A percentile compares a stretch with the other conserved stretches of the same genome.
Conservation (phyloP, 2,888 invertebrate species). For the Ophioninae sp. region DNA sequence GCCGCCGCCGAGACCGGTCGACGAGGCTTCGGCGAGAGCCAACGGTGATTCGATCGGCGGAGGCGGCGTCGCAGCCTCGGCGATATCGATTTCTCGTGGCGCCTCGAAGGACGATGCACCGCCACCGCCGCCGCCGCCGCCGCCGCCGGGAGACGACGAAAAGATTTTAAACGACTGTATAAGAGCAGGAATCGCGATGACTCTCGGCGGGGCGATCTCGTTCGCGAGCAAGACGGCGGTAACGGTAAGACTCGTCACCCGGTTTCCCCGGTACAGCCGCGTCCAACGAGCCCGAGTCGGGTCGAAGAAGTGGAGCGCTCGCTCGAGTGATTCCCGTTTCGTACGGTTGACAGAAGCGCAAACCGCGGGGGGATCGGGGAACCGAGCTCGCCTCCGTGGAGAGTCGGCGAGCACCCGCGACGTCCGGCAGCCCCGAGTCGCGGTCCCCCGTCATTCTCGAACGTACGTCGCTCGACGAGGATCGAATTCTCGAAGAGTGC, state of each 20-base stretch:
- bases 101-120: conserved; percentile 71
- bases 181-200: conserved; percentile 85
- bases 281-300: no score
- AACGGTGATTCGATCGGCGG: neutral
- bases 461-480: conserved; percentile 83
- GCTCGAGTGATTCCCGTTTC: no score
- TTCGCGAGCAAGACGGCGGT: conserved; percentile 5
- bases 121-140: no score
- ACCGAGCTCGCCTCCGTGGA: neutral
- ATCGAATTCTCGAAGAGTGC: conserved; percentile 86
- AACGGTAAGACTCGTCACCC: conserved; percentile 72
- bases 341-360: no score
- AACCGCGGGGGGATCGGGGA: no score
- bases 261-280: neutral
- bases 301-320: no score
- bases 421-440: neutral
- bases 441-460: conserved; percentile 76
- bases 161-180: conserved; percentile 87
- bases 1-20: neutral
- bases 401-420: neutral
- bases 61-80: conserved; percentile 6
- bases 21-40: neutral
- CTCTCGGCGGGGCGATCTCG: conserved; percentile 33
- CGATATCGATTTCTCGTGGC: neutral
- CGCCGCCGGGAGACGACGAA: conserved; percentile 81